These are phyloP conservation scores for Mus caroli DNA, from an alignment of 2,797 vertebrate species.

Conservation along the genomic window DNA sequence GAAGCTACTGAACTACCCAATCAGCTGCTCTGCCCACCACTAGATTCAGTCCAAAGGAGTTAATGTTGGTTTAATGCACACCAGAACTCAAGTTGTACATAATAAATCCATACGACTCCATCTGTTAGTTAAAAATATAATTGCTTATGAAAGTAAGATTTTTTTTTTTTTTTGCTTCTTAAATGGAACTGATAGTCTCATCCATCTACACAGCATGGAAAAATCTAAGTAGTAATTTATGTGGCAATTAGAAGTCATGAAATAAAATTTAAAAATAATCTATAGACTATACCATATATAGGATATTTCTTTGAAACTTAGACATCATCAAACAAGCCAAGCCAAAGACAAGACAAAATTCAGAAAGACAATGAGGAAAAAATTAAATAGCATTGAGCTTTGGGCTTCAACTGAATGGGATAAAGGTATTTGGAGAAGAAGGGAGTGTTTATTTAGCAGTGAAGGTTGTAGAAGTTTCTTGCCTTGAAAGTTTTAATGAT, in stretches of 20 bases:
- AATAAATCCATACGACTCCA: neutral
- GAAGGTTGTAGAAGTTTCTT: neutral
- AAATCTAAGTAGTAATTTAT: constrained; percentile 20
- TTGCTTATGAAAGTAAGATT: constrained; percentile 31
- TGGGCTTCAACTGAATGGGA: neutral
- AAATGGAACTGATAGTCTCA: neutral
- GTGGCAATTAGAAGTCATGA: neutral
- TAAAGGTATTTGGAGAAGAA: constrained; percentile 41
- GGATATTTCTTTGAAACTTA: constrained; percentile 48
- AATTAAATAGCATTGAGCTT: neutral
- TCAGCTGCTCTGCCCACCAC: neutral
- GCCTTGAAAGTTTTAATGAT: constrained; percentile 31
- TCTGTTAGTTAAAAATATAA: neutral
- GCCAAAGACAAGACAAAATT: neutral
- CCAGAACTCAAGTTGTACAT: neutral
- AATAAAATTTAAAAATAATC: neutral
- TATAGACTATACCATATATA: neutral
- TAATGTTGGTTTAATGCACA: neutral
- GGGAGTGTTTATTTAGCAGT: neutral
- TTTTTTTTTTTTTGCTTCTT: constrained; percentile 2
- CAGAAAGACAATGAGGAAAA: constrained; percentile 15
- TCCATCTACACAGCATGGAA: neutral
- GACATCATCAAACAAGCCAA: neutral
- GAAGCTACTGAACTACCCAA: neutral
- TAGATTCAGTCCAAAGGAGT: neutral